Evolutionary conservation across 2,113 vertebrate species (phyloP).

Genomic region (Xiphorhynchus elegans): DNA sequence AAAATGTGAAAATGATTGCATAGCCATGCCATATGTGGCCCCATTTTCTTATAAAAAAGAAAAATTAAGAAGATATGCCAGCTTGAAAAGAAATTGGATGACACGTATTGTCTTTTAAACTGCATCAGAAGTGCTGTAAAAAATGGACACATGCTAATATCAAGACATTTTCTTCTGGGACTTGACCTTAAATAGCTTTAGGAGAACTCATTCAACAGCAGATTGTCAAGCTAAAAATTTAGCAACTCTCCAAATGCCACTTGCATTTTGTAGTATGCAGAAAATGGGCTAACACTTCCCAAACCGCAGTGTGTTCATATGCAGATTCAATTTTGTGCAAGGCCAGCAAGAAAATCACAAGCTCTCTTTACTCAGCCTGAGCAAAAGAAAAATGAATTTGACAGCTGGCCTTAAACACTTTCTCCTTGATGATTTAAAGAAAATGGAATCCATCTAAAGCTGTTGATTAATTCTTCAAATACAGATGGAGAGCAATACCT

Average conservation of each 20-base stretch:
- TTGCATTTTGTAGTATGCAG: neutral
- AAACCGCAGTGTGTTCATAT: conserved; percentile 14
- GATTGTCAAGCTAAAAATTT: neutral
- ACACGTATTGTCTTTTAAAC: neutral
- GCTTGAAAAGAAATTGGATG: neutral
- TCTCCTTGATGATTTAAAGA: conserved; percentile 25
- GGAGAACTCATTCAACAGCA: neutral
- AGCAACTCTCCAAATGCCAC: neutral
- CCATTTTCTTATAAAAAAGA: neutral
- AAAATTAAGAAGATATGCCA: neutral
- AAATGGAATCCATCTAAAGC: conserved; percentile 40
- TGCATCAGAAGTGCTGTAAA: neutral
- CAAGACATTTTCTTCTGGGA: neutral
- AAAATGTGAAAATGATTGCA: neutral
- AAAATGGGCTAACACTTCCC: neutral
- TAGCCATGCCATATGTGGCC: neutral
- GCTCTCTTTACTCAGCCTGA: conserved; percentile 6
- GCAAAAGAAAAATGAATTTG: conserved; percentile 33
- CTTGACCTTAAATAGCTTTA: neutral
- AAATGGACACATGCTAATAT: neutral
- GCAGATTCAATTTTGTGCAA: conserved; percentile 35
- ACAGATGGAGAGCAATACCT: conserved; percentile 24
- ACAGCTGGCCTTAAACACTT: conserved; percentile 45
- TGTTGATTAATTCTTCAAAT: conserved; percentile 45
- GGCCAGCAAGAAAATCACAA: conserved; percentile 29